Percentiles rank a stretch among this genome's conserved stretches.
Conservation (phyloP, 2,797 vertebrate genomes). For the Eulemur rubriventer region DNA sequence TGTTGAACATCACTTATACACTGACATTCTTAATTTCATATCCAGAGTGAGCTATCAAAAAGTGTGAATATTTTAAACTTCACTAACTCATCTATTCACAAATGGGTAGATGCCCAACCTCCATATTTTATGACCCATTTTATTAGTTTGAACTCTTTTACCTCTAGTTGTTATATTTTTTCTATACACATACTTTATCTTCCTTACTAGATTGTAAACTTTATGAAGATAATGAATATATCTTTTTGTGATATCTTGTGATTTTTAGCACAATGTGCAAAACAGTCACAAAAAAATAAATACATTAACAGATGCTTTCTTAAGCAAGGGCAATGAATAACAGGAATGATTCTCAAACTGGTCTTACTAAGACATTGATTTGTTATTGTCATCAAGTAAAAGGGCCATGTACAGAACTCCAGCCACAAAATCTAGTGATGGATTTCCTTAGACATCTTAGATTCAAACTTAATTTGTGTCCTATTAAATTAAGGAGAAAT, state of each 20-base stretch:
- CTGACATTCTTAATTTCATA: neutral
- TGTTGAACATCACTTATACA: neutral
- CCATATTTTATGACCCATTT: neutral
- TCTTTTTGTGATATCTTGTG: neutral
- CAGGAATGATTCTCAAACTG: neutral
- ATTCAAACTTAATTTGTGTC: slow-evolving; percentile 35
- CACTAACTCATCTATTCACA: neutral
- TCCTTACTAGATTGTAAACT: neutral
- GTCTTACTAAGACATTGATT: slow-evolving; percentile 19
- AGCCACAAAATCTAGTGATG: neutral
- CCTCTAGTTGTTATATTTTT: neutral
- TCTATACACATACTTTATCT: neutral
- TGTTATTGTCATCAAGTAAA: slow-evolving; percentile 19
- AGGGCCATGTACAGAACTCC: neutral
- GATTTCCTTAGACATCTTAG: slow-evolving; percentile 30
- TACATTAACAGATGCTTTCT: neutral
- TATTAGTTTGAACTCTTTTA: neutral
- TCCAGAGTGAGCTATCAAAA: neutral
- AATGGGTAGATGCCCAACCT: neutral
- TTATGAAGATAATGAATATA: neutral
- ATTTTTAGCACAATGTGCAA: neutral
- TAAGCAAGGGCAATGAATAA: neutral
- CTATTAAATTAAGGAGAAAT: slow-evolving; percentile 42
- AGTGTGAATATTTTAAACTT: neutral
- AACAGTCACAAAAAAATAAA: neutral